These are phyloP conservation scores for Mylabris phalerata DNA, from an alignment of 1,140 invertebrate genomes.

Conservation along the genomic window DNA sequence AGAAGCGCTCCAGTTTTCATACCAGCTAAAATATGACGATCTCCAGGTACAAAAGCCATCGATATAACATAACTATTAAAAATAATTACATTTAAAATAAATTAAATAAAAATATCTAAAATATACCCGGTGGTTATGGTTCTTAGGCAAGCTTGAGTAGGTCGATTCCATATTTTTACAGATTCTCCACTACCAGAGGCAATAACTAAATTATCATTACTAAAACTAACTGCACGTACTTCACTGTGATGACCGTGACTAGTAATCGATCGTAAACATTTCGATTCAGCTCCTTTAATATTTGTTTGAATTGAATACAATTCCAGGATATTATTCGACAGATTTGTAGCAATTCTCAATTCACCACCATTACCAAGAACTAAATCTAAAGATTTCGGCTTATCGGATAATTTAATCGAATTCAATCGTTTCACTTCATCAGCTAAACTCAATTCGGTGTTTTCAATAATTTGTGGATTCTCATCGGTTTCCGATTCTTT, in stretches of 20 bases:
- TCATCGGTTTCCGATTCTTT: slow-evolving; percentile 33
- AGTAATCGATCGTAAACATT: slow-evolving; percentile 42
- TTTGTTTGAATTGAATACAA: slow-evolving; percentile 52
- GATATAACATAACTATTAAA: slow-evolving; percentile 56
- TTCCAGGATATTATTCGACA: slow-evolving; percentile 64
- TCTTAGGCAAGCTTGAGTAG: slow-evolving; percentile 72
- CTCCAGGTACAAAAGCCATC: slow-evolving; percentile 83
- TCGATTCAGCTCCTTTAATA: slow-evolving; percentile 49
- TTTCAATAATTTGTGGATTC: neutral
- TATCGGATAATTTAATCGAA: slow-evolving; percentile 56
- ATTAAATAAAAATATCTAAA: neutral
- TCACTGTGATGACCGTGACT: slow-evolving; percentile 82
- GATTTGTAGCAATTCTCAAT: slow-evolving; percentile 56
- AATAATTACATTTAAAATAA: neutral
- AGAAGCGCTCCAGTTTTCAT: slow-evolving; percentile 81
- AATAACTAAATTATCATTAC: slow-evolving; percentile 82
- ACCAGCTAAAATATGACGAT: slow-evolving; percentile 84
- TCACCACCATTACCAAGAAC: slow-evolving; percentile 60
- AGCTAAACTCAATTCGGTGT: slow-evolving; percentile 45
- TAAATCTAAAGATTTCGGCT: slow-evolving; percentile 64
- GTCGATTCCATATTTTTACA: slow-evolving; percentile 90
- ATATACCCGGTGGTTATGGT: slow-evolving; percentile 60
- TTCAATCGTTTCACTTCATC: slow-evolving; percentile 71
- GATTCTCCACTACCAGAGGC: slow-evolving; percentile 79
- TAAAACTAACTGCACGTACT: slow-evolving; percentile 79